Evolutionary conservation across 1,140 invertebrate species (phyloP).

Genomic region (Eulimnadia texana): DNA sequence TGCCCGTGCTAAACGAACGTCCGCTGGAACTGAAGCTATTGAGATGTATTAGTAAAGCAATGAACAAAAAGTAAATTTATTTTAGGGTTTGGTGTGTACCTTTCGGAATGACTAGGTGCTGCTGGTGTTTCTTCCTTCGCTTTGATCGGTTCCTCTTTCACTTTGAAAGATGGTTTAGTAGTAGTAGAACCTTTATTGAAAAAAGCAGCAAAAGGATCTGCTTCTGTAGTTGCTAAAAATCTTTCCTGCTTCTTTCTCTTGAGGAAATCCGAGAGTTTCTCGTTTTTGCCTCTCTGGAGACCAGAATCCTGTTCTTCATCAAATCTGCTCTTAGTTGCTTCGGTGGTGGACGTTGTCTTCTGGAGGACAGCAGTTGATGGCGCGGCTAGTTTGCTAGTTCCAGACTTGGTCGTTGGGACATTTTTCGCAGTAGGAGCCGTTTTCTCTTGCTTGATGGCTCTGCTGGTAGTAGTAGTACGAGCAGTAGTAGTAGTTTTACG

Average conservation of each 20-base stretch:
- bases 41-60: neutral
- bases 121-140: no score
- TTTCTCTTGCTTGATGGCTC: no score
- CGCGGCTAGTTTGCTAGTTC: neutral
- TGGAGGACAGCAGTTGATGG: neutral
- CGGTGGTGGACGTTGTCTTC: neutral
- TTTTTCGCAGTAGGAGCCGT: no score
- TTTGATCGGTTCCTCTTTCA: no score
- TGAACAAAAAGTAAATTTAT: no score
- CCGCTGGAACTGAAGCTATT: neutral
- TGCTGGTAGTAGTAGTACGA: no score
- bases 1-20: neutral
- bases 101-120: no score
- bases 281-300: neutral
- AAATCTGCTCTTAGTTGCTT: neutral
- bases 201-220: neutral
- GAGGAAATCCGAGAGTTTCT: neutral
- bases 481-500: no score
- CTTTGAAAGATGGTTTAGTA: no score
- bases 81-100: no score
- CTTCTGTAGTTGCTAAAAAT: neutral
- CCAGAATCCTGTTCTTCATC: neutral
- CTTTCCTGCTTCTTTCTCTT: neutral
- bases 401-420: no score
- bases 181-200: neutral